These are phyloP conservation scores for Pangasius mekongensis DNA, from an alignment of 2,797 vertebrate species.

Conservation along the genomic window DNA sequence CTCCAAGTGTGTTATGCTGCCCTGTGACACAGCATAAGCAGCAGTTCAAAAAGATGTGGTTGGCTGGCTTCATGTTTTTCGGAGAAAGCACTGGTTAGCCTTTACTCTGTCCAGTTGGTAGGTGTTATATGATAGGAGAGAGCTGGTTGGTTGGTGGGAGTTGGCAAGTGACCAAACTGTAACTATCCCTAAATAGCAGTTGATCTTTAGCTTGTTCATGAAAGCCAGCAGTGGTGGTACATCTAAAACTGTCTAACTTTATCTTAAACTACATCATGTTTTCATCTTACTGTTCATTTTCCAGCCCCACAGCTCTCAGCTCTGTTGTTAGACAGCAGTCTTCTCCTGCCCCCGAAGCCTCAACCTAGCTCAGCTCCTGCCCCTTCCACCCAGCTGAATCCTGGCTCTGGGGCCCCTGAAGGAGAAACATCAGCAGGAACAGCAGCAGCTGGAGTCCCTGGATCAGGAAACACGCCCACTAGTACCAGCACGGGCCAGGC, in stretches of 20 bases:
- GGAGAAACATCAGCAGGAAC: conserved; percentile 63
- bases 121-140: neutral
- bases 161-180: neutral
- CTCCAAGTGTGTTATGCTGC: neutral
- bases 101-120: neutral
- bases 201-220: neutral
- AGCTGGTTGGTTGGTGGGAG: neutral
- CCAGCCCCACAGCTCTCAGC: conserved; percentile 90
- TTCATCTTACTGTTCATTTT: conserved; percentile 10
- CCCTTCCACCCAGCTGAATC: conserved; percentile 66
- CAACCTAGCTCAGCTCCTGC: conserved; percentile 68
- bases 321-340: conserved; percentile 87
- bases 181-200: neutral
- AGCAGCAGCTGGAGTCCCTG: conserved; percentile 48
- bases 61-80: neutral
- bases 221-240: neutral
- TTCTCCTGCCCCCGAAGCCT: conserved; percentile 86
- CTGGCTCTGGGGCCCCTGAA: conserved; percentile 71
- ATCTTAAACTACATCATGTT: neutral
- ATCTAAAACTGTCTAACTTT: neutral
- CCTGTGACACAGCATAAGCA: neutral
- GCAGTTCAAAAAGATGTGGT: neutral
- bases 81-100: neutral
- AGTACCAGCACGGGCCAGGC: conserved; percentile 72
- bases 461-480: conserved; percentile 70